phyloP scores from a whole-genome alignment of 2,113 vertebrate genomes.

The Eretmochelys imbricata region DNA sequence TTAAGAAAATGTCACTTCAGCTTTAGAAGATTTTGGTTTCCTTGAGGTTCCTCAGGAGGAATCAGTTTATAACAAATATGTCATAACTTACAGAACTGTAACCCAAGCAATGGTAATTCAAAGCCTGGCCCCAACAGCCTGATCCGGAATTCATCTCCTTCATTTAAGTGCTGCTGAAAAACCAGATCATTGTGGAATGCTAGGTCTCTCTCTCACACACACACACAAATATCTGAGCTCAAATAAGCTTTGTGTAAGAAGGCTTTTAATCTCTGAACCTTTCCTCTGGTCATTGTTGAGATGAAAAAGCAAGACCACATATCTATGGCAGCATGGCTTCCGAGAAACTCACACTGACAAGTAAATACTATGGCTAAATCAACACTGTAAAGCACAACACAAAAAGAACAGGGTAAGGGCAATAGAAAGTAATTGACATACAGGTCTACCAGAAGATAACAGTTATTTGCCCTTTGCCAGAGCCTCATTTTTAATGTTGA shows the following conservation, averaged over 20 bases:
- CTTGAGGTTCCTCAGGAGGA: neutral
- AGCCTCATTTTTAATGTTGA: neutral
- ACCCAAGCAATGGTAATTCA: neutral
- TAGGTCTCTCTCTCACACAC: neutral
- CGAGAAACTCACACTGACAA: neutral
- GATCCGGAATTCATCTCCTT: rapidly evolving
- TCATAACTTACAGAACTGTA: neutral
- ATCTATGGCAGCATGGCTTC: neutral
- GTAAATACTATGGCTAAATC: rapidly evolving
- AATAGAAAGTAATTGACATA: neutral
- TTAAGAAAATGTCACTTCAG: neutral
- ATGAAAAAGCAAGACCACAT: rapidly evolving
- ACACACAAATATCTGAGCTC: neutral
- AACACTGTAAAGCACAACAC: neutral
- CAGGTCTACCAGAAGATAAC: neutral
- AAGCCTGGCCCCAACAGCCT: neutral
- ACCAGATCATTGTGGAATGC: no score
- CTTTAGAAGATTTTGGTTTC: neutral
- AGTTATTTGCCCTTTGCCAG: slow-evolving; percentile 4
- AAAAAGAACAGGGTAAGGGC: neutral
- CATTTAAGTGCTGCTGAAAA: neutral
- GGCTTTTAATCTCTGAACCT: neutral
- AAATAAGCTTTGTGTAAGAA: neutral
- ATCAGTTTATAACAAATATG: rapidly evolving
- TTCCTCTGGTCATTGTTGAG: neutral